Conservation (phyloP, 1,140 invertebrate species). For the Caenorhabditis brenneri region DNA sequence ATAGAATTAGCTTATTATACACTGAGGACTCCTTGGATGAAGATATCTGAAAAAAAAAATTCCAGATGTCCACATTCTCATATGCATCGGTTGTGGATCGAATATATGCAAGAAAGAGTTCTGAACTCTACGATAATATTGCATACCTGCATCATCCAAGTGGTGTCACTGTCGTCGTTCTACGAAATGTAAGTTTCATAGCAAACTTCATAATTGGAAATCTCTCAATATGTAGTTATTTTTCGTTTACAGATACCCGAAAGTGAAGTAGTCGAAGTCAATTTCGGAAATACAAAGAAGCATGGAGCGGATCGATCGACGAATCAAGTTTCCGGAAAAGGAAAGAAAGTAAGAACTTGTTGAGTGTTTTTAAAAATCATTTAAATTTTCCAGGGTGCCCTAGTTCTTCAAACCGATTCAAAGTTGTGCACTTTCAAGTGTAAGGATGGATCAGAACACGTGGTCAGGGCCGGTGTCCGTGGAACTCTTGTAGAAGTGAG, state of each 20-base stretch:
- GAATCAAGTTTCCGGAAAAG: constrained; percentile 51
- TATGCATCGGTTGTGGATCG: constrained; percentile 53
- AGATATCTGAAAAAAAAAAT: not conserved
- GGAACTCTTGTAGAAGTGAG: constrained; percentile 53
- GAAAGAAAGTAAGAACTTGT: constrained; percentile 46
- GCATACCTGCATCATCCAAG: constrained; percentile 56
- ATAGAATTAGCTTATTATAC: too few species aligned
- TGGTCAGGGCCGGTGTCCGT: constrained; percentile 49
- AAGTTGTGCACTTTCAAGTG: constrained; percentile 52
- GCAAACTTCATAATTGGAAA: not conserved
- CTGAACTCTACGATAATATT: constrained; percentile 39
- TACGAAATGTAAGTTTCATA: not conserved
- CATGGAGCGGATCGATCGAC: constrained; percentile 50
- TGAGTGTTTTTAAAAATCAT: too few species aligned
- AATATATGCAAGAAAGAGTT: constrained; percentile 43
- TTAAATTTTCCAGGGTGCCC: constrained; percentile 45
- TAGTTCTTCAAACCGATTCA: constrained; percentile 53
- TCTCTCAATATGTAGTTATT: too few species aligned
- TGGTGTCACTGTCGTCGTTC: constrained; percentile 55
- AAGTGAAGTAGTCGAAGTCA: constrained; percentile 44
- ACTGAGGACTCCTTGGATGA: too few species aligned
- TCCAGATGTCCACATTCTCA: constrained; percentile 13
- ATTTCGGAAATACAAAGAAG: constrained; percentile 52
- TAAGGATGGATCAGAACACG: constrained; percentile 44
- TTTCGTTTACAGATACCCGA: constrained; percentile 22